Percentiles rank a stretch among this genome's conserved stretches.
phyloP scores from a whole-genome alignment of 1,140 invertebrate species.

The Oryctes rhinoceros region DNA sequence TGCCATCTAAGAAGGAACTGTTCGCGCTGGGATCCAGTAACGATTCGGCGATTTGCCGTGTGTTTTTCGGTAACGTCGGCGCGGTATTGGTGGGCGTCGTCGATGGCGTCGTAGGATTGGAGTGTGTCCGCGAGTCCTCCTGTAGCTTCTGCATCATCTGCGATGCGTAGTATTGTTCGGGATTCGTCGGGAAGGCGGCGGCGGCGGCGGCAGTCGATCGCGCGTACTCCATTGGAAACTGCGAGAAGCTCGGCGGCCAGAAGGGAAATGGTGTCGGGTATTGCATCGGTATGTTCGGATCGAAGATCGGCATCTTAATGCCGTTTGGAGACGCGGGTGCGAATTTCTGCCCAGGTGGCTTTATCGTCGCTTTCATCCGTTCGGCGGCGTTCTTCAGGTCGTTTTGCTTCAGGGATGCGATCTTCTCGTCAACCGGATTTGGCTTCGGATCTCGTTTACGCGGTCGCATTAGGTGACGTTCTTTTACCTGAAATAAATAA shows the following conservation, averaged over 20 bases:
- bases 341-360: constrained; percentile 68
- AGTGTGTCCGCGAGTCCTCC: constrained; percentile 65
- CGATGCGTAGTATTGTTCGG: constrained; percentile 77
- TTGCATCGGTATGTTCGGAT: constrained; percentile 62
- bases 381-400: constrained; percentile 60
- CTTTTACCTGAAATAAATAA: constrained; percentile 68
- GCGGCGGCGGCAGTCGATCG: constrained; percentile 54
- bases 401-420: constrained; percentile 60
- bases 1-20: constrained; percentile 77
- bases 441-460: constrained; percentile 82
- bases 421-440: constrained; percentile 68
- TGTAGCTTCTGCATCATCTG: constrained; percentile 83
- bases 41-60: constrained; percentile 69
- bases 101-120: constrained; percentile 51
- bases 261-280: constrained; percentile 70
- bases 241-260: constrained; percentile 67
- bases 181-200: constrained; percentile 64
- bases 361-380: constrained; percentile 62
- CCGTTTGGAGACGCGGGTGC: constrained; percentile 72
- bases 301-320: constrained; percentile 74
- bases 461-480: constrained; percentile 88
- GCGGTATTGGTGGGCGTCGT: constrained; percentile 48
- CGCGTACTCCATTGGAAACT: constrained; percentile 65
- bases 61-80: constrained; percentile 64
- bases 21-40: constrained; percentile 71